Conservation (phyloP, 1,140 invertebrate genomes). For the Plutomurus gul region DNA sequence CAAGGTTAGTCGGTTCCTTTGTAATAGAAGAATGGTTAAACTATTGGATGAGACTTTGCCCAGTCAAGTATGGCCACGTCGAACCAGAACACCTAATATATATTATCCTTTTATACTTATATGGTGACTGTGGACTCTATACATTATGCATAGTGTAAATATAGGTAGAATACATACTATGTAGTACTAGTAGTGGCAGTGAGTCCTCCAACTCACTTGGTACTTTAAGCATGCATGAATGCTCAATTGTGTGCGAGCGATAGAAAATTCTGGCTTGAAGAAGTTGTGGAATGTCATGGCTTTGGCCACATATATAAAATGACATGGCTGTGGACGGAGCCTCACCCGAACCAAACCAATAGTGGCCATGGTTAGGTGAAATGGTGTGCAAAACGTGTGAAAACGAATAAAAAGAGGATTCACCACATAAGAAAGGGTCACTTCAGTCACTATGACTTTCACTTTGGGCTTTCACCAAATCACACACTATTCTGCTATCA, state of each 20-base stretch:
- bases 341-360: not conserved
- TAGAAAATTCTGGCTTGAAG: not conserved
- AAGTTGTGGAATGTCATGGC: slow-evolving; percentile 16
- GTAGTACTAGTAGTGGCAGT: no score
- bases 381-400: slow-evolving; percentile 36
- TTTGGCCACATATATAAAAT: slow-evolving; percentile 3
- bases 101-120: no score
- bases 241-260: slow-evolving; percentile 17
- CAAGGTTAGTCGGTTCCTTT: not conserved
- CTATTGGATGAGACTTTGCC: not conserved
- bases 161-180: no score
- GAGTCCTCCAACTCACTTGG: not conserved
- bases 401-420: not conserved
- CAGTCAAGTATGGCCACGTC: not conserved
- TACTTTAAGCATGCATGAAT: slow-evolving; percentile 22
- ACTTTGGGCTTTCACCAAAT: not conserved
- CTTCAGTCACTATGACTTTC: not conserved
- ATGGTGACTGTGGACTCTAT: no score
- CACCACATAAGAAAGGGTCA: not conserved
- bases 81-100: not conserved
- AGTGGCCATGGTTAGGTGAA: slow-evolving; percentile 20
- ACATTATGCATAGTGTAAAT: no score
- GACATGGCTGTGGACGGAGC: slow-evolving; percentile 1
- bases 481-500: not conserved
- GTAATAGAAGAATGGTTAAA: not conserved